Evolutionary conservation across 2,888 invertebrate genomes (phyloP).

Genomic region (Formica aserva): DNA sequence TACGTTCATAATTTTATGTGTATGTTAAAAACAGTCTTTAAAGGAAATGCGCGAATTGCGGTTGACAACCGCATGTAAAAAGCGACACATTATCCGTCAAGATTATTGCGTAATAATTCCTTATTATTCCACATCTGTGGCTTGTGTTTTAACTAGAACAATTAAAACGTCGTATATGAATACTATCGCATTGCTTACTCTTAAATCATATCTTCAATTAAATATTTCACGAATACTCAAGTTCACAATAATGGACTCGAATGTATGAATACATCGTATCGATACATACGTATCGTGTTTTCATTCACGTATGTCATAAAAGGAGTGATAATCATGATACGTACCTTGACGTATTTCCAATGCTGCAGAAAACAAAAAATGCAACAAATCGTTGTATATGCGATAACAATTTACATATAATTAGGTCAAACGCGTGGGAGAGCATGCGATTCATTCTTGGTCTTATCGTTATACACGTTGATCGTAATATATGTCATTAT

Average conservation of each 20-base stretch:
- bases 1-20: slow-evolving; percentile 29
- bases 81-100: background rate
- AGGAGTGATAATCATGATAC: slow-evolving; percentile 74
- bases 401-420: slow-evolving; percentile 33
- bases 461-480: slow-evolving; percentile 36
- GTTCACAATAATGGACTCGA: background rate
- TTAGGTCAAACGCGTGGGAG: slow-evolving; percentile 19
- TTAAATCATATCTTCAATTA: background rate
- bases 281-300: background rate
- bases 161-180: background rate
- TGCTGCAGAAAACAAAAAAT: slow-evolving; percentile 88
- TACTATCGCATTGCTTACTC: background rate
- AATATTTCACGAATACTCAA: background rate
- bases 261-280: background rate
- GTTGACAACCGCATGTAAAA: background rate
- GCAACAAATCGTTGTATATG: slow-evolving; percentile 23
- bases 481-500: slow-evolving; percentile 8
- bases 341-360: slow-evolving; percentile 94
- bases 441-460: slow-evolving; percentile 15
- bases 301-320: background rate
- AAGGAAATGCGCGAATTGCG: background rate
- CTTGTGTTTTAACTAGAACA: background rate
- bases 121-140: background rate
- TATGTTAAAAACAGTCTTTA: slow-evolving; percentile 15
- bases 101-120: background rate